Evolutionary conservation across 2,113 vertebrate genomes (phyloP).

Genomic region (Grammomys dolichurus): DNA sequence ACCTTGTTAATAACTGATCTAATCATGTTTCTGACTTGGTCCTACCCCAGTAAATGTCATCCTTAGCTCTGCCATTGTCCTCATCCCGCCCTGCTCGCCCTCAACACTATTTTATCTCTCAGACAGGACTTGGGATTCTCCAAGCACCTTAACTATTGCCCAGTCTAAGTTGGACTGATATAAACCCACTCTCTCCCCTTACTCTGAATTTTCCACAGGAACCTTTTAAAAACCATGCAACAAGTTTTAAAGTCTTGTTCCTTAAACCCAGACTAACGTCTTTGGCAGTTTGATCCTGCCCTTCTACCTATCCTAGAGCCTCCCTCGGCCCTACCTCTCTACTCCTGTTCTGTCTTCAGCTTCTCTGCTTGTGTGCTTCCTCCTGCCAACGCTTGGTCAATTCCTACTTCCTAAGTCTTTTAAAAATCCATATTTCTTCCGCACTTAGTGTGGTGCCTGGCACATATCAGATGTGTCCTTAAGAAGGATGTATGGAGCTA

Average conservation of each 20-base stretch:
- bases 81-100: neutral
- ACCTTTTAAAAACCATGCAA: constrained; percentile 49
- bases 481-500: neutral
- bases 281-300: neutral
- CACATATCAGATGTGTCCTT: neutral
- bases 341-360: neutral
- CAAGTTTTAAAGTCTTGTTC: neutral
- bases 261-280: neutral
- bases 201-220: neutral
- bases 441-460: neutral
- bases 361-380: neutral
- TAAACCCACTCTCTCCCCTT: constrained; percentile 18
- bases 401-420: neutral
- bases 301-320: neutral
- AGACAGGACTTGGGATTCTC: neutral
- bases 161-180: neutral
- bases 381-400: constrained; percentile 9
- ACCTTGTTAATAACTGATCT: neutral
- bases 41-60: neutral
- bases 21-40: constrained; percentile 3
- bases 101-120: neutral
- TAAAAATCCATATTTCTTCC: neutral
- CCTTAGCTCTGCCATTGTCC: neutral
- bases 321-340: neutral
- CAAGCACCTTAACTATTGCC: neutral